Conservation (phyloP, 2,797 vertebrate species). For the Megaceryle alcyon region DNA sequence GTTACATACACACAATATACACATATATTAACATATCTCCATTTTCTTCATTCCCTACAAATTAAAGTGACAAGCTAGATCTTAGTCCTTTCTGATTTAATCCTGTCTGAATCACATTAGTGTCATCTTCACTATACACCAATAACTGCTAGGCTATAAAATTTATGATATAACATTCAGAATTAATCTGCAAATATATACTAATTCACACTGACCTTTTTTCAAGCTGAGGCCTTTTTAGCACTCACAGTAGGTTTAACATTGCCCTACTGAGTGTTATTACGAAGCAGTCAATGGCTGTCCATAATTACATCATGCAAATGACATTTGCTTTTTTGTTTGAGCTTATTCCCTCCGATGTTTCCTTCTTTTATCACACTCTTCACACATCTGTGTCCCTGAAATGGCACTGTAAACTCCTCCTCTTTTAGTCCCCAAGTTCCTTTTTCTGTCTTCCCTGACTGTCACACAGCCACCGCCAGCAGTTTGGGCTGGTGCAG, state of each 20-base stretch:
- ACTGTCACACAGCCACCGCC: slow-evolving; percentile 78
- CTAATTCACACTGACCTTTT: slow-evolving; percentile 85
- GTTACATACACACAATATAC: background rate
- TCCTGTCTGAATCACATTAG: slow-evolving; percentile 75
- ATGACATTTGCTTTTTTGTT: slow-evolving; percentile 91
- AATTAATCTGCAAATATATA: slow-evolving; percentile 86
- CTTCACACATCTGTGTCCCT: slow-evolving; percentile 87
- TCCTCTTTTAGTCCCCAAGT: slow-evolving; percentile 79
- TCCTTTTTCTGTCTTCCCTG: slow-evolving; percentile 79
- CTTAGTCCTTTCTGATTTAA: slow-evolving; percentile 47
- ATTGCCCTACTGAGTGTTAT: slow-evolving; percentile 84
- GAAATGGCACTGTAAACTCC: slow-evolving; percentile 74
- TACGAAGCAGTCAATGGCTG: slow-evolving; percentile 86
- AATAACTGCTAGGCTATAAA: slow-evolving; percentile 72
- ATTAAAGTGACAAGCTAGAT: slow-evolving; percentile 62
- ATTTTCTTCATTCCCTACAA: slow-evolving; percentile 53
- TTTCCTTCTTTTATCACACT: slow-evolving; percentile 89
- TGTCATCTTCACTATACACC: slow-evolving; percentile 65
- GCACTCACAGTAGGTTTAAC: slow-evolving; percentile 83
- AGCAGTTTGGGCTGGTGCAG: slow-evolving; percentile 77
- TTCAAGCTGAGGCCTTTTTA: slow-evolving; percentile 82
- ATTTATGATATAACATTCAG: slow-evolving; percentile 79
- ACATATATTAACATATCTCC: slow-evolving; percentile 38
- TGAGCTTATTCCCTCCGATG: slow-evolving; percentile 87
- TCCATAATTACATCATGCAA: slow-evolving; percentile 95